A percentile compares a stretch with the other conserved stretches of the same genome.
These are phyloP conservation scores for Acanthisitta chloris DNA, from an alignment of 2,113 vertebrate genomes.

Conservation along the genomic window DNA sequence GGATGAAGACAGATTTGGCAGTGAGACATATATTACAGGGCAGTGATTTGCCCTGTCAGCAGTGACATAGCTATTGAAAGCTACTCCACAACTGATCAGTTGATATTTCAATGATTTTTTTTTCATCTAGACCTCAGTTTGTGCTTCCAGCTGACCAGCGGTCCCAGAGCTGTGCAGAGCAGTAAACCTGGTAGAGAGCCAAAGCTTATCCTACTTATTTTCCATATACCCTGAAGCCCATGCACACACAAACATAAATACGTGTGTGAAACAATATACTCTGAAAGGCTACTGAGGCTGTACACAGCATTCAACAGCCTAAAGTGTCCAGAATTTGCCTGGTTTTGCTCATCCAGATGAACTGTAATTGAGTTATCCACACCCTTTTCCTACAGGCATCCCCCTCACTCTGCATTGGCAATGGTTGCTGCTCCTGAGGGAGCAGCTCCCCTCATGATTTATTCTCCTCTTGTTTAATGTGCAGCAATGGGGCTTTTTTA, in stretches of 20 bases:
- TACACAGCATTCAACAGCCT: not conserved
- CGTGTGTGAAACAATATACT: not conserved
- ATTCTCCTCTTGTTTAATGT: conserved; percentile 13
- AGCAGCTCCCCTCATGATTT: conserved; percentile 27
- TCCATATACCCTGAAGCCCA: not conserved
- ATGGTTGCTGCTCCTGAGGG: not conserved
- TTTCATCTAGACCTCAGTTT: not conserved
- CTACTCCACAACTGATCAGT: not conserved
- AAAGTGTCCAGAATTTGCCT: not conserved
- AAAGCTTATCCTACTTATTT: not conserved
- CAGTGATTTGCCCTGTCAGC: not conserved
- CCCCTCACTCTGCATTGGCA: not conserved
- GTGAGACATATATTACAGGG: not conserved
- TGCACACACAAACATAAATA: not conserved
- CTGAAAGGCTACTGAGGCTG: not conserved
- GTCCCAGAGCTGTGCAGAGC: fast-evolving
- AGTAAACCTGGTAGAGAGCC: not conserved
- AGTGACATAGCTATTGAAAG: not conserved
- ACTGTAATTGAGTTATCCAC: not conserved
- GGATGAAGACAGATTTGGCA: not conserved
- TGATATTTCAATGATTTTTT: not conserved
- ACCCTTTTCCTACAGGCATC: not conserved
- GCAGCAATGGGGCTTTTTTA: conserved; percentile 4
- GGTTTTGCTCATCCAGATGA: not conserved
- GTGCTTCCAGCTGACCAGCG: not conserved